Evolutionary conservation across 1,140 invertebrate species (phyloP).

Genomic region (Bicyclus anynana): DNA sequence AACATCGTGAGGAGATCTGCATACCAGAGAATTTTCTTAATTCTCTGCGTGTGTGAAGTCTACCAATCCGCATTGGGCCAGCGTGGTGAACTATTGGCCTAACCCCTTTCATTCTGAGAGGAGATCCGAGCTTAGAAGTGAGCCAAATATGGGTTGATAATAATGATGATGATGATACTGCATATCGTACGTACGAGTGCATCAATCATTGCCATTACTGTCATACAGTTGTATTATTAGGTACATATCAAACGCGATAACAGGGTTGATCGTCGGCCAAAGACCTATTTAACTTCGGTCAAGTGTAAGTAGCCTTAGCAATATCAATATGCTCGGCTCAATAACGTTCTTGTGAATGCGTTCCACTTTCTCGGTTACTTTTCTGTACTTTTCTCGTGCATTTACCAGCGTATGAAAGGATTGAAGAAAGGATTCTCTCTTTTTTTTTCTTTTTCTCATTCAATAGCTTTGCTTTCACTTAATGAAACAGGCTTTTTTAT

Average conservation of each 20-base stretch:
- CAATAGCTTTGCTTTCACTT: slow-evolving; percentile 20
- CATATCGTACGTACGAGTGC: neutral
- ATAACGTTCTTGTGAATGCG: slow-evolving; percentile 29
- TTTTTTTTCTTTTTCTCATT: neutral
- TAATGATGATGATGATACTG: no score
- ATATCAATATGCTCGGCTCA: slow-evolving; percentile 39
- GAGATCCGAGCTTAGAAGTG: no score
- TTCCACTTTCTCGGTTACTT: slow-evolving; percentile 20
- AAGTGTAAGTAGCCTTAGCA: slow-evolving; percentile 33
- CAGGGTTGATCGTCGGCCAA: slow-evolving; percentile 38
- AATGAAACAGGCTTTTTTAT: slow-evolving; percentile 3
- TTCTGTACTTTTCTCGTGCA: slow-evolving; percentile 21
- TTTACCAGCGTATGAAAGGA: slow-evolving; percentile 19
- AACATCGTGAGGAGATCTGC: no score
- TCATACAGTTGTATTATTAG: slow-evolving; percentile 6
- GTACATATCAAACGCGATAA: slow-evolving; percentile 24
- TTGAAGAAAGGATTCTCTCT: slow-evolving; percentile 15
- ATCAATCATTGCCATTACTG: slow-evolving; percentile 16
- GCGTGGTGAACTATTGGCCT: no score
- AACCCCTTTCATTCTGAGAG: no score
- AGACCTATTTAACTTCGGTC: slow-evolving; percentile 37
- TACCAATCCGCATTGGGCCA: no score
- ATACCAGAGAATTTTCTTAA: no score
- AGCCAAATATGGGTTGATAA: no score
- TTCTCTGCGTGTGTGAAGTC: no score